These are phyloP conservation scores for Mesitornis unicolor DNA, from an alignment of 2,113 vertebrate species.

Conservation along the genomic window DNA sequence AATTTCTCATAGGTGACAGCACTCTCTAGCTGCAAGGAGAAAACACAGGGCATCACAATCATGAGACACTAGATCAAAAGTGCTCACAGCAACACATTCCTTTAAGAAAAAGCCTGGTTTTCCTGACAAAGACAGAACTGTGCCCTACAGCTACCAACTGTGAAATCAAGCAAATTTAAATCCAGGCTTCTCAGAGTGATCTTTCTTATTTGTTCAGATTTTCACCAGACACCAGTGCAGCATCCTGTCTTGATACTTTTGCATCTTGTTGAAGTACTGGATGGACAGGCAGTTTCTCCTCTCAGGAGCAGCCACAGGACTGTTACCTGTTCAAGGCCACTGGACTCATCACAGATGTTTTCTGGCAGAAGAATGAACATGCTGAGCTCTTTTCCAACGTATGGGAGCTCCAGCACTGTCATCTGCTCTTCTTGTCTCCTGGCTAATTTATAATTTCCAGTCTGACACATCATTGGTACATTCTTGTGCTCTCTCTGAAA, in stretches of 20 bases:
- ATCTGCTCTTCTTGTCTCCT: slow-evolving; percentile 63
- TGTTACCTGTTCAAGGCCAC: slow-evolving; percentile 33
- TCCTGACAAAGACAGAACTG: not conserved
- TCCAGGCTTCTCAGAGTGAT: not conserved
- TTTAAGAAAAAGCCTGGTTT: not conserved
- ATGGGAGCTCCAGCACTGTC: slow-evolving; percentile 79
- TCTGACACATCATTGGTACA: slow-evolving; percentile 76
- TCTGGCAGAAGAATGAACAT: slow-evolving; percentile 80
- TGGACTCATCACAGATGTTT: not conserved
- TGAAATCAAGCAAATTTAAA: not conserved
- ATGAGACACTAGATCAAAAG: not conserved
- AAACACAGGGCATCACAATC: not conserved
- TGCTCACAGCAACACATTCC: not conserved
- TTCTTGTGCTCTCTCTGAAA: slow-evolving; percentile 68
- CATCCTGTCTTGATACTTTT: not conserved
- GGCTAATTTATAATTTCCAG: slow-evolving; percentile 33
- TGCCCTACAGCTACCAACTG: not conserved
- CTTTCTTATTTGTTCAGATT: not conserved
- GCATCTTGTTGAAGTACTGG: not conserved
- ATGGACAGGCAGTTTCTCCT: not conserved
- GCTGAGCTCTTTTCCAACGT: slow-evolving; percentile 73
- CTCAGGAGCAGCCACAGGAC: not conserved
- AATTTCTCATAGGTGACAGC: slow-evolving; percentile 10
- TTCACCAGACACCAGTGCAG: not conserved
- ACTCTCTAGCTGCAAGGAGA: not conserved